A percentile compares a stretch with the other conserved stretches of the same genome.
These are phyloP conservation scores for Albula glossodonta DNA, from an alignment of 2,113 vertebrate genomes.

Conservation along the genomic window DNA sequence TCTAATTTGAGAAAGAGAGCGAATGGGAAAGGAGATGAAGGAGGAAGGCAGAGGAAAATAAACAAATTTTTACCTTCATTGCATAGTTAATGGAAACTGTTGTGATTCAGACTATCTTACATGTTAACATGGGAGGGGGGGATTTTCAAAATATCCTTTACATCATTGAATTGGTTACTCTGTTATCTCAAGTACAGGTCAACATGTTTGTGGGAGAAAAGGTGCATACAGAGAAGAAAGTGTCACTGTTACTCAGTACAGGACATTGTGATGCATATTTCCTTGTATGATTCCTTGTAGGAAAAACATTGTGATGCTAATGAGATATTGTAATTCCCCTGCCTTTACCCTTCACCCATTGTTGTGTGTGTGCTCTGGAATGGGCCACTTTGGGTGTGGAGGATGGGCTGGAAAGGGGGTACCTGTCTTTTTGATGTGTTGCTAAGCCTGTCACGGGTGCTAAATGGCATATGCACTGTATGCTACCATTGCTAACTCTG, in stretches of 20 bases:
- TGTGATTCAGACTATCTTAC: background rate
- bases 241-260: background rate
- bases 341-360: too few relatives aligned
- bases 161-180: background rate
- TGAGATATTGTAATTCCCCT: too few relatives aligned
- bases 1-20: conserved; percentile 14
- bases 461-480: too few relatives aligned
- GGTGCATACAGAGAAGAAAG: too few relatives aligned
- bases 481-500: too few relatives aligned
- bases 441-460: too few relatives aligned
- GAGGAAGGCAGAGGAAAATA: background rate
- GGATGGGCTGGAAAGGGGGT: too few relatives aligned
- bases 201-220: background rate
- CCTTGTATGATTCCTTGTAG: background rate
- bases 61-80: conserved; percentile 1
- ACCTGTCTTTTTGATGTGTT: too few relatives aligned
- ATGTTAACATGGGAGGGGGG: background rate
- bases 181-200: background rate
- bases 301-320: too few relatives aligned
- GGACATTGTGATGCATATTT: background rate
- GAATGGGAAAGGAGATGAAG: conserved; percentile 5
- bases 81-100: background rate
- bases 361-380: too few relatives aligned
- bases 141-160: background rate
- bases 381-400: too few relatives aligned